Conservation (phyloP, 2,888 invertebrate genomes). For the Endotricha flammealis region DNA sequence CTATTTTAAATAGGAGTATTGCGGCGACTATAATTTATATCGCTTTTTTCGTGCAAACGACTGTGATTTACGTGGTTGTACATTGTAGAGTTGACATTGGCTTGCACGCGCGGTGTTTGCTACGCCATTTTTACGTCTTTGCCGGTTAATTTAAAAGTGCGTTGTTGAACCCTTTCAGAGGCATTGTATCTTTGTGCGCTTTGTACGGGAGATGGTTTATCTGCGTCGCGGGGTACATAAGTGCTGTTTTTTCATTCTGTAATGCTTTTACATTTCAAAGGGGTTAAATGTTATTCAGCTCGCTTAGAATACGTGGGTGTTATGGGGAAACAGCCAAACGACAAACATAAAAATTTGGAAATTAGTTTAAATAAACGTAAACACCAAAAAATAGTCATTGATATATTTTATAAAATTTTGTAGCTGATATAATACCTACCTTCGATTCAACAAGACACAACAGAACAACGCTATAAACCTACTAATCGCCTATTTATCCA, state of each 20-base stretch:
- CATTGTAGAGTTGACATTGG: conserved; percentile 39
- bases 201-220: conserved; percentile 78
- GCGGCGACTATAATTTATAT: conserved; percentile 61
- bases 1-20: conserved; percentile 71
- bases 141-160: conserved; percentile 76
- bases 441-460: too few relatives aligned
- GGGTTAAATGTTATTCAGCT: conserved; percentile 78
- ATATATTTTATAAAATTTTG: too few relatives aligned
- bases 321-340: conserved; percentile 49
- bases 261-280: conserved; percentile 79
- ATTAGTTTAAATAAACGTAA: too few relatives aligned
- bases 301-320: conserved; percentile 74
- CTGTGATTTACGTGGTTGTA: conserved; percentile 24
- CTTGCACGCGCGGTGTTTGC: conserved; percentile 28
- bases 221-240: conserved; percentile 76
- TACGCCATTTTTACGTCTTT: conserved; percentile 44
- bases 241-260: conserved; percentile 79
- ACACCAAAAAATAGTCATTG: too few relatives aligned
- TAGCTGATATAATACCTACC: not conserved
- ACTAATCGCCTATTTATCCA: too few relatives aligned
- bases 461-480: too few relatives aligned
- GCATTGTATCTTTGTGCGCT: conserved; percentile 79
- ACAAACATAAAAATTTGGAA: too few relatives aligned
- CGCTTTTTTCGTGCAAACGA: conserved; percentile 35
- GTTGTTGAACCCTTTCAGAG: conserved; percentile 79